These are phyloP conservation scores for Ceratitis capitata DNA, from an alignment of 1,140 invertebrate species.

Conservation along the genomic window DNA sequence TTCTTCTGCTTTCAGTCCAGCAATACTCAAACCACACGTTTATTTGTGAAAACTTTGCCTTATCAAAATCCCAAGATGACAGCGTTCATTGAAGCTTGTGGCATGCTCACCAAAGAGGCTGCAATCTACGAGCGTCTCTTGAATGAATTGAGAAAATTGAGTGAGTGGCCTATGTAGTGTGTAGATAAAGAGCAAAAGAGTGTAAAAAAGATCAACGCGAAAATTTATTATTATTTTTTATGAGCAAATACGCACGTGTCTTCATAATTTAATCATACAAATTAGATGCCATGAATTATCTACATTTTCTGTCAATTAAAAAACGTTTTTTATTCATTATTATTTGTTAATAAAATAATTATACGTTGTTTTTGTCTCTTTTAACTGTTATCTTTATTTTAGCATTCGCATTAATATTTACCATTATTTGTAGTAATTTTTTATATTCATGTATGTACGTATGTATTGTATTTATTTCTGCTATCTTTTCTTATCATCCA, in stretches of 20 bases:
- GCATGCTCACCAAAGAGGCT: slow-evolving; percentile 52
- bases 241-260: too few relatives aligned
- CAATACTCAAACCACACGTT: slow-evolving; percentile 41
- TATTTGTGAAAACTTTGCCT: slow-evolving; percentile 57
- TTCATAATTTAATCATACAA: too few relatives aligned
- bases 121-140: slow-evolving; percentile 51
- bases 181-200: neutral
- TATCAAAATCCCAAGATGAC: slow-evolving; percentile 52
- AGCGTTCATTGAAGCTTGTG: slow-evolving; percentile 49
- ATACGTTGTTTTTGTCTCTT: neutral
- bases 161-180: slow-evolving; percentile 48
- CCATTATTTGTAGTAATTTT: neutral
- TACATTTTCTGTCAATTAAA: too few relatives aligned
- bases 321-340: neutral
- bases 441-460: neutral
- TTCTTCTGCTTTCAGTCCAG: neutral
- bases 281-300: too few relatives aligned
- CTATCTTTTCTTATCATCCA: too few relatives aligned
- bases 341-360: too few relatives aligned
- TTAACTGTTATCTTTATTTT: neutral
- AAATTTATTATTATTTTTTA: neutral
- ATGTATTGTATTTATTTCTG: too few relatives aligned
- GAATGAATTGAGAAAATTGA: slow-evolving; percentile 52
- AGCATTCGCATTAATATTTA: neutral
- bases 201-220: neutral